phyloP scores from a whole-genome alignment of 2,113 vertebrate genomes.

The Passerina amoena region DNA sequence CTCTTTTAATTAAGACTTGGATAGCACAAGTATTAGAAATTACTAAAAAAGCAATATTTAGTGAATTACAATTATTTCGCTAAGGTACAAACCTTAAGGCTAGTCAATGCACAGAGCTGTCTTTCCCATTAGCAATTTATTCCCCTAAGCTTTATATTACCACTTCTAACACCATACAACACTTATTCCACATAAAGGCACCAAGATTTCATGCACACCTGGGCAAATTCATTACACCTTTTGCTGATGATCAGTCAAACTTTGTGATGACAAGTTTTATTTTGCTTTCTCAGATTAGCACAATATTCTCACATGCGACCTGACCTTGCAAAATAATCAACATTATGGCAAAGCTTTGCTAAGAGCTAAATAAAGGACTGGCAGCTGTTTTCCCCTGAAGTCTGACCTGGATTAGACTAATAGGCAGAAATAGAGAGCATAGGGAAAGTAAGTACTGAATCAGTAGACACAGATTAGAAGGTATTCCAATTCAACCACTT shows the following conservation, averaged over 20 bases:
- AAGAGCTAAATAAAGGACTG: neutral
- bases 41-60: neutral
- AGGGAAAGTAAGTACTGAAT: neutral
- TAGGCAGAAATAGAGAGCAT: neutral
- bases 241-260: neutral
- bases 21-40: neutral
- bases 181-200: neutral
- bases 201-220: neutral
- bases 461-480: neutral
- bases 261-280: neutral
- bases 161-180: neutral
- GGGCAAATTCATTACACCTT: neutral
- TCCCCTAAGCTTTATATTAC: neutral
- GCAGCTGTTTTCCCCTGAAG: neutral
- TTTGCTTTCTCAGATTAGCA: neutral
- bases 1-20: neutral
- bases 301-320: accelerated
- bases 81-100: neutral
- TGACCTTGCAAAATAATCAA: neutral
- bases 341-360: neutral
- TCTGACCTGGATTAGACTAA: neutral
- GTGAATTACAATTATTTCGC: neutral
- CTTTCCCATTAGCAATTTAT: neutral
- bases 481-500: neutral
- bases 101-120: neutral